Percentiles rank a stretch among this genome's conserved stretches.
Evolutionary conservation across 2,888 invertebrate genomes (phyloP).

Genomic region (Heliconius ethilla): DNA sequence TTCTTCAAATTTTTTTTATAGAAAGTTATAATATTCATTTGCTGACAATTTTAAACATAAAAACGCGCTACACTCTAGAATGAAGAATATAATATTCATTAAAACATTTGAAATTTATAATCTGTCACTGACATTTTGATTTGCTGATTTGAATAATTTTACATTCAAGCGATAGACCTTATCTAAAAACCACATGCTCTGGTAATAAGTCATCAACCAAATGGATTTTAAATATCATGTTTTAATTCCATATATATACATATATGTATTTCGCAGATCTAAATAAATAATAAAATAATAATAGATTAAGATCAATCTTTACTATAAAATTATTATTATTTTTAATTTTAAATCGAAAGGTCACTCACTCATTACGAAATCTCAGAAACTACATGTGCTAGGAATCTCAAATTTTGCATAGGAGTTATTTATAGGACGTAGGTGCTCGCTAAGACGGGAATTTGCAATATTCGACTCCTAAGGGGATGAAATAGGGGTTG

Average conservation of each 20-base stretch:
- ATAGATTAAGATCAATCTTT: neutral
- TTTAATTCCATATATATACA: neutral
- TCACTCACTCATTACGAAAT: no score
- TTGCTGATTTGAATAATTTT: constrained; percentile 4
- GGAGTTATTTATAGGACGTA: no score
- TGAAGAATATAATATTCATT: neutral
- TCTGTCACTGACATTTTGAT: constrained; percentile 24
- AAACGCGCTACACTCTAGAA: neutral
- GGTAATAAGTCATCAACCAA: neutral
- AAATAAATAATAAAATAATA: neutral
- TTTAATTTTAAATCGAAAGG: no score
- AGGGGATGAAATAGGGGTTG: no score
- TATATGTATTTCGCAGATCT: neutral
- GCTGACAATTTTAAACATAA: neutral
- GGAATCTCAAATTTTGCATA: no score
- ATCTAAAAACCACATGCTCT: constrained; percentile 8
- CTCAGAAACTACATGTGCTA: no score
- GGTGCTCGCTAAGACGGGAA: no score
- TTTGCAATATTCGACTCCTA: no score
- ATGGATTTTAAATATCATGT: neutral
- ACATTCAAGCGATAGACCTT: constrained; percentile 17
- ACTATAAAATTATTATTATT: neutral
- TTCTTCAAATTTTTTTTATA: neutral
- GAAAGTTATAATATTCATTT: neutral
- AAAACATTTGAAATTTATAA: neutral